Base-by-base conservation (phyloP, 2,113 vertebrate genomes). In the Spea multiplicata region DNA sequence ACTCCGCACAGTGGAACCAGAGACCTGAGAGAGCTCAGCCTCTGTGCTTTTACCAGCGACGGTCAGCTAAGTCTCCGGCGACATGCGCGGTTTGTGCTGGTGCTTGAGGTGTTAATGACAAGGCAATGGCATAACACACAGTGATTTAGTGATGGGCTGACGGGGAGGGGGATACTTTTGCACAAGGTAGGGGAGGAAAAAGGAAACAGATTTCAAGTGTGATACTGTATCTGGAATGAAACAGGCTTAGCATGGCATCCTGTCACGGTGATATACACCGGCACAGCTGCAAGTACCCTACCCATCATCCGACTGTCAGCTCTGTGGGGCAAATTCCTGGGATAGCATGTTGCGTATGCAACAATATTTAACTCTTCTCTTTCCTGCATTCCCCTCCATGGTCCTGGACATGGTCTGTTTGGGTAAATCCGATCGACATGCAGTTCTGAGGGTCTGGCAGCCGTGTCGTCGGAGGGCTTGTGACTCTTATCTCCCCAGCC, bases 191-290 rank as follows among this genome's bases (percentile, higher is more conserved):
- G 45, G 30, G 47, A 70, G 67, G 67, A 70, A 70, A 30, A 16
- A 70, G 67, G 67, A 70, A 70, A 70, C 67, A 70, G 67, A 70
- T 70, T 70, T 46, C 67, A 70, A 46, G 47, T 8, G 16, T n/a
- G 46, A 70, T 70, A 70, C 47, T 8, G 48, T 70, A 14, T 70
- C 44, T 16, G 48, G 46, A 70, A 70, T 70, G 50, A 70, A 30
- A 3, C 9, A 48, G 66, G 10, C 46, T 9, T 45, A 48, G 67
- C 67, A 16, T n/a, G 47, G 67, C 67, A 70, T 70, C 67, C 67
- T 50, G 67, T 70, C 67, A 50, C 67, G n/a, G 67, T 48, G 48
- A 50, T 70, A 48, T 49, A 50, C 47, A 70, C 7, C 7, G 14
- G n/a, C 67, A n/a, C 67, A 70, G 67, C 67, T 70, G 67, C 67